Conservation (phyloP, 2,113 vertebrate species). For the Corythornis madagascariensis region DNA sequence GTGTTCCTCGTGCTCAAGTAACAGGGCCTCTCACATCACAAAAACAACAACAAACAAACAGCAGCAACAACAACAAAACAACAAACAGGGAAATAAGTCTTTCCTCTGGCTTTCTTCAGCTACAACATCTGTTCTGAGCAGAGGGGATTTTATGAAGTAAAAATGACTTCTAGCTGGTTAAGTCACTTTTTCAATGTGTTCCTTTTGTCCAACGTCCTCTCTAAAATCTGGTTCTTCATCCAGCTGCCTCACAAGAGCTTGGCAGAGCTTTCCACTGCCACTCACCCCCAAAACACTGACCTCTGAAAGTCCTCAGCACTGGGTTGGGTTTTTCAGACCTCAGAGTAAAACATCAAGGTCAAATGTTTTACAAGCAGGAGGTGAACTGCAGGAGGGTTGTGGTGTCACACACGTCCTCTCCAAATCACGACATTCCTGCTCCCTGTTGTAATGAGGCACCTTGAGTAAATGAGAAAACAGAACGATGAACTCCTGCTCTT, state of each 20-base stretch:
- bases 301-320: not conserved
- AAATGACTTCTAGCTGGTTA: not conserved
- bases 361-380: not conserved
- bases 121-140: not conserved
- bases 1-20: not conserved
- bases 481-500: not conserved
- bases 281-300: not conserved
- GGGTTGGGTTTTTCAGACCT: not conserved
- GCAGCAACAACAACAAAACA: no score
- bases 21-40: not conserved
- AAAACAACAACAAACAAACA: not conserved
- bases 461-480: not conserved
- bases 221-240: not conserved
- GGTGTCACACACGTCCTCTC: accelerated
- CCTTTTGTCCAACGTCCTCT: not conserved
- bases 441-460: not conserved
- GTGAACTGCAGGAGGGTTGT: not conserved
- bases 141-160: not conserved
- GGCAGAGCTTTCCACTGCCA: not conserved
- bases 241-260: accelerated
- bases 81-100: not conserved
- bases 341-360: not conserved
- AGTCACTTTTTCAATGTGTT: not conserved
- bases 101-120: not conserved
- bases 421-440: not conserved